These are phyloP conservation scores for Haemorhous mexicanus DNA, from an alignment of 2,113 vertebrate species.

Conservation along the genomic window DNA sequence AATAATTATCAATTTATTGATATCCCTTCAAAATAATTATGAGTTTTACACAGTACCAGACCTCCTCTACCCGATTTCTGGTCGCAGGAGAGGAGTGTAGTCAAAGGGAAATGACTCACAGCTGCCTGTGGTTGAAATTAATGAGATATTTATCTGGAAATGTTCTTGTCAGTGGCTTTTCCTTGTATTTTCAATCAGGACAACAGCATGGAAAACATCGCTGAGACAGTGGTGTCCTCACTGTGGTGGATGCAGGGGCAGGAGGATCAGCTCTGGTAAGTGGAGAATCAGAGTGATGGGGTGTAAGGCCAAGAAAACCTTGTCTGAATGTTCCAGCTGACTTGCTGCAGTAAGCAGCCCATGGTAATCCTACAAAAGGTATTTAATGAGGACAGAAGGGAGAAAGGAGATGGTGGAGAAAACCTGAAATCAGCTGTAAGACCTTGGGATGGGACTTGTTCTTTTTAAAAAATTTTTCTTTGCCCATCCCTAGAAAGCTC, in stretches of 20 bases:
- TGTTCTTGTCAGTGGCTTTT: neutral
- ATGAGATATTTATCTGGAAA: conserved; percentile 34
- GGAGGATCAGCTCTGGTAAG: neutral
- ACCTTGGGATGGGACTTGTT: neutral
- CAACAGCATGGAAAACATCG: neutral
- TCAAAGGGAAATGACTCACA: conserved; percentile 42
- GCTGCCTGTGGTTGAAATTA: conserved; percentile 36
- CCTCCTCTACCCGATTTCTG: neutral
- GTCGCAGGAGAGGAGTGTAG: conserved; percentile 8
- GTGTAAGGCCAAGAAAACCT: neutral
- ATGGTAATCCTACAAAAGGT: accelerated
- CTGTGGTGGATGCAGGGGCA: neutral
- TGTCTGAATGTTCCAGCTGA: neutral
- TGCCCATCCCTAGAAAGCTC: neutral
- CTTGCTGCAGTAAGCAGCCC: neutral
- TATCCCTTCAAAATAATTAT: neutral
- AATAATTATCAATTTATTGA: neutral
- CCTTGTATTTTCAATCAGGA: neutral
- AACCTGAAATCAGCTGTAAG: neutral
- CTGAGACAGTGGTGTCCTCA: neutral
- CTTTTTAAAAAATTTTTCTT: neutral
- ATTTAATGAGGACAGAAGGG: neutral
- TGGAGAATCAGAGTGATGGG: neutral
- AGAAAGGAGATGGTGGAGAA: neutral
- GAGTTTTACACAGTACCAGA: neutral